Evolutionary conservation across 2,888 invertebrate species (phyloP), one percentile per base, ranked within the genome.

Genomic region (Hanleya hanleyi): DNA sequence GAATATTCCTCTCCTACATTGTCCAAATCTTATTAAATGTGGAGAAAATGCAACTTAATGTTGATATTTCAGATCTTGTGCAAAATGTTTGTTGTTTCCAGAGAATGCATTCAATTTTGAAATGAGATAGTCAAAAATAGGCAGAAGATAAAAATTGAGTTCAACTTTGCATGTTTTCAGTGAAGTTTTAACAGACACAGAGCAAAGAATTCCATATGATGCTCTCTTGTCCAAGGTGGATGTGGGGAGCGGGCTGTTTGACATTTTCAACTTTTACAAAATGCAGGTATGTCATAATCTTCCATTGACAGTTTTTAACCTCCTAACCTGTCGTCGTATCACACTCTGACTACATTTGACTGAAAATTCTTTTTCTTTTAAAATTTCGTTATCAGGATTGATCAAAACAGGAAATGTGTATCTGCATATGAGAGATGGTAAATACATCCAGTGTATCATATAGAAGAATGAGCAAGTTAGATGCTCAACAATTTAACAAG

Each of bases 181-280:
- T 22, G 90, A 90, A 77, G 86, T 91, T n/a, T 82, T 90, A 6
- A 79, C 83, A 47, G 91, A 91, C 77, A 76, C 81, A 36, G 85
- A 84, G 1, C 86, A 86, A 71, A 81, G 87, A 67, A 80, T 90
- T 74, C 89, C 89, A 0, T 92, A 88, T 79, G 90, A 91, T 81
- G 87, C 90, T n/a, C 86, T 91, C 9, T 83, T 92, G 81, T 91
- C 91, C 32, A 91, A 92, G 78, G 91, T 92, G 12, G 92, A 92
- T 80, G 85, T 92, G 1, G 83, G 83, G 50, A 88, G 87, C 76
- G 91, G 91, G 26, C 71, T 84, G 22, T 91, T 85, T 74, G 92
- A 92, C 68, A 87, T 91, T 77, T 92, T 92, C 86, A 92, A 92
- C 86, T 92, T 92, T 86, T 92, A 92, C 83, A 91, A 92, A 77